Evolutionary conservation across 1,140 invertebrate genomes (phyloP), one percentile per base, ranked within the genome.

Genomic region (Chironomus striatipennis): DNA sequence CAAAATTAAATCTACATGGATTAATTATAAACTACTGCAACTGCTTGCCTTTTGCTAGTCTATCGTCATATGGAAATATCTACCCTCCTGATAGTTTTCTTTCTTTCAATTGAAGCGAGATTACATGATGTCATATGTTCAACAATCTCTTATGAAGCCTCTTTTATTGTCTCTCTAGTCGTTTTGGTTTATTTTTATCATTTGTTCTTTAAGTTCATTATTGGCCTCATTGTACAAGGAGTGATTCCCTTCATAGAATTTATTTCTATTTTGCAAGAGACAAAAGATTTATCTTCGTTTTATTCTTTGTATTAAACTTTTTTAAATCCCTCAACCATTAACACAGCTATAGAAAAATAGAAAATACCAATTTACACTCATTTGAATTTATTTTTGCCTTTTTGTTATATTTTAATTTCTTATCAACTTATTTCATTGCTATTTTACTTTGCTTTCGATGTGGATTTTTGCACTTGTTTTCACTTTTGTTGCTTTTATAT

Each of bases 111-210:
- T 34, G 24, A 34, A 34, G 24, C 15, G 47, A 57, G 47, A 57
- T 57, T 57, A 57, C 47, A 57, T 57, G 47, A 12, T 57, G 47
- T 57, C 47, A 57, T 57, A 57, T 57, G 47, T 57, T 57, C 47
- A 57, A 57, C 47, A 57, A 57, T 57, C 12, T 57, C 47, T n/a
- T n/a, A n/a, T 57, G 12, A 57, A 57, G 5, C 15, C 24, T 5
- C 24, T 1, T 5, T 34, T 8, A 1, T 7, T 47, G 43, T 7
- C 9, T 47, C 15, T 47, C 8, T 7, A 10, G 47, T 12, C 47
- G 24, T 5, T 34, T 5, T 34, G 47, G 47, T n/a, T 57, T n/a
- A n/a, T 12, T 15, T 12, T 5, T 57, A n/a, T 57, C 47, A 57
- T 57, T 57, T 57, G 47, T 57, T 15, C 8, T n/a, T 34, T 34